These are phyloP conservation scores for Caracal caracal DNA, from an alignment of 2,113 vertebrate species.

Conservation along the genomic window DNA sequence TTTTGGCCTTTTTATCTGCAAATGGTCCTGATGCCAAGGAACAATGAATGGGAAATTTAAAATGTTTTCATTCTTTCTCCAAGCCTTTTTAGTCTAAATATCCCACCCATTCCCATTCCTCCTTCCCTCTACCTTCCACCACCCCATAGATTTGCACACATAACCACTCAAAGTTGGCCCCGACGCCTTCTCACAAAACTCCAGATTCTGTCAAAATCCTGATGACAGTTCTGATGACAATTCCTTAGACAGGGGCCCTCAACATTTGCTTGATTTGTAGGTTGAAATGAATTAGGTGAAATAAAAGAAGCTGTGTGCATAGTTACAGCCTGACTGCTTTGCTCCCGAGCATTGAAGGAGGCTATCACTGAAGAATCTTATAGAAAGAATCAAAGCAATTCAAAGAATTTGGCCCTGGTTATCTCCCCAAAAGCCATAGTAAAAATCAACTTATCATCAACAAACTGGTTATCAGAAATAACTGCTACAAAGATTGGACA, in stretches of 20 bases:
- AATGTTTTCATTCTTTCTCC: constrained; percentile 29
- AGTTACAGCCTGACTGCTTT: not conserved
- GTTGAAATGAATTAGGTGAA: constrained; percentile 30
- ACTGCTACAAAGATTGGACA: not conserved
- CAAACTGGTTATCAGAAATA: not conserved
- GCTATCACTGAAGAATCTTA: not conserved
- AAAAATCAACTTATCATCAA: not conserved
- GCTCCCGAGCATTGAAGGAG: not conserved
- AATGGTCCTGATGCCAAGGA: not conserved
- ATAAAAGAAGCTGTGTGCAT: not conserved
- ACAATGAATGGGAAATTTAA: constrained; percentile 14
- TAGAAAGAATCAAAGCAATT: not conserved
- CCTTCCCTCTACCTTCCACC: not conserved
- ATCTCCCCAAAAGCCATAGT: not conserved
- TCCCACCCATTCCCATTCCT: not conserved
- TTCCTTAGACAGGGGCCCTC: not conserved
- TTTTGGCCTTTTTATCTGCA: constrained; percentile 74
- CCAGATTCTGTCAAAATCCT: not conserved
- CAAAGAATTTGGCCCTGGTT: not conserved
- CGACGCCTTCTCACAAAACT: not conserved
- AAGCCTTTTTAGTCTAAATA: not conserved
- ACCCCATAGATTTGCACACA: not conserved
- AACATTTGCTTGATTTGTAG: not conserved
- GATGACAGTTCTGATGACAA: not conserved
- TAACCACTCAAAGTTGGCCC: not conserved